These are phyloP conservation scores for Mylabris sibirica DNA, from an alignment of 2,888 invertebrate genomes.

Conservation along the genomic window DNA sequence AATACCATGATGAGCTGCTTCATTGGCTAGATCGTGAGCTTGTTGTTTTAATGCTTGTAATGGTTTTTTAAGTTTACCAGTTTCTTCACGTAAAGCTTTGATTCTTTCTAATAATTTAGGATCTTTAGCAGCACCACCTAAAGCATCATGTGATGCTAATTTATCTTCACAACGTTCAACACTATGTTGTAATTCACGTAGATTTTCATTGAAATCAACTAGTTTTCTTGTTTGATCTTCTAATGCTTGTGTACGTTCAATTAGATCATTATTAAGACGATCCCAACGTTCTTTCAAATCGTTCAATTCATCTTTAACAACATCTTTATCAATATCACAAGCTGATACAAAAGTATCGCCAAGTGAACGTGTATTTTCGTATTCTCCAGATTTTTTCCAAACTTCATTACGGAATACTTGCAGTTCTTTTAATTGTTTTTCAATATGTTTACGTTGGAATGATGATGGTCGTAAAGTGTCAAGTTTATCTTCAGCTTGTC, in stretches of 20 bases:
- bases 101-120: slow-evolving; percentile 86
- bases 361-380: slow-evolving; percentile 84
- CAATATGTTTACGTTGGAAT: slow-evolving; percentile 85
- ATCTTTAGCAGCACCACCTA: slow-evolving; percentile 79
- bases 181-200: slow-evolving; percentile 84
- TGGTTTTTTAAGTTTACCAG: slow-evolving; percentile 79
- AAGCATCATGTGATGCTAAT: slow-evolving; percentile 75
- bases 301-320: slow-evolving; percentile 82
- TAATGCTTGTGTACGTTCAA: slow-evolving; percentile 78
- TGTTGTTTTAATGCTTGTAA: slow-evolving; percentile 65
- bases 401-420: slow-evolving; percentile 91
- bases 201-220: slow-evolving; percentile 84
- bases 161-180: slow-evolving; percentile 90
- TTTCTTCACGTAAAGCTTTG: slow-evolving; percentile 83
- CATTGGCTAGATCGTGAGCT: slow-evolving; percentile 79
- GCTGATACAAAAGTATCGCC: slow-evolving; percentile 88
- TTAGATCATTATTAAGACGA: slow-evolving; percentile 82
- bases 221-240: slow-evolving; percentile 85
- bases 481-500: slow-evolving; percentile 85
- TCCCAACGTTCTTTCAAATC: slow-evolving; percentile 91
- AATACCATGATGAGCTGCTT: slow-evolving; percentile 77
- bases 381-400: slow-evolving; percentile 93
- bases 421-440: slow-evolving; percentile 86
- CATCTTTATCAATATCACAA: slow-evolving; percentile 91
- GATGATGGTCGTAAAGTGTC: slow-evolving; percentile 79